Evolutionary conservation across 2,797 vertebrate genomes (phyloP), one percentile per base, ranked within the genome.

Genomic region (Pteronotus mesoamericanus): DNA sequence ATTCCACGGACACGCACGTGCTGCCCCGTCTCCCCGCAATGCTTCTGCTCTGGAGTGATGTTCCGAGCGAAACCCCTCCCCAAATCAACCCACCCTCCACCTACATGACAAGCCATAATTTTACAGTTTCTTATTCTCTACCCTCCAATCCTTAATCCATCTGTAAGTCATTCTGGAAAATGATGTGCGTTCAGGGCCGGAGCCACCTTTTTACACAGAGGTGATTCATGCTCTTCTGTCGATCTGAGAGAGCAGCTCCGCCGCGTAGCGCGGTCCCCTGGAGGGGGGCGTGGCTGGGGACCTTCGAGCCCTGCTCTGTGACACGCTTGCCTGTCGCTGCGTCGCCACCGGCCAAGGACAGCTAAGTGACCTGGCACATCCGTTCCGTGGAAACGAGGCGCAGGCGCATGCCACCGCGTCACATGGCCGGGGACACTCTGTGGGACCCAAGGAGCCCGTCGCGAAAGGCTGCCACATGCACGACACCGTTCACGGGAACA

Each of bases 221-320:
- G 29, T 22, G 29, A 24, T 34, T 55, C 6, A 3, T 24, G 61
- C 82, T 94, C 66, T 75, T 22, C 34, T 77, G 2, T 15, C 18
- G 48, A 32, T 44, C 34, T 42, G 16, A 85, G 71, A 75, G 15
- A 68, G 77, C 42, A 37, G 4, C 44, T 34, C 32, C 14, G 34
- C 48, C 10, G 5, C 5, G 14, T 24, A 2, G 32, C 19, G 29
- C 10, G 72, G 29, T 44, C 21, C n/a, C 48, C 7, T 2, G 29
- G 16, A 3, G 1, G 14, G 11, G n/a, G 22, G 24, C 24, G 9
- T 6, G 44, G 29, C 29, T 48, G 8, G 26, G 29, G 80, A 22
- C 29, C 1, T 14, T 14, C 1, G 0, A 29, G 22, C 24, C 39
- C 42, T 3, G 21, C 59, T 39, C 34, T 29, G 0, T 0, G 10